Evolutionary conservation across 2,888 invertebrate species (phyloP), one percentile per base, ranked within the genome.

Genomic region (Standfussiana lucernea): DNA sequence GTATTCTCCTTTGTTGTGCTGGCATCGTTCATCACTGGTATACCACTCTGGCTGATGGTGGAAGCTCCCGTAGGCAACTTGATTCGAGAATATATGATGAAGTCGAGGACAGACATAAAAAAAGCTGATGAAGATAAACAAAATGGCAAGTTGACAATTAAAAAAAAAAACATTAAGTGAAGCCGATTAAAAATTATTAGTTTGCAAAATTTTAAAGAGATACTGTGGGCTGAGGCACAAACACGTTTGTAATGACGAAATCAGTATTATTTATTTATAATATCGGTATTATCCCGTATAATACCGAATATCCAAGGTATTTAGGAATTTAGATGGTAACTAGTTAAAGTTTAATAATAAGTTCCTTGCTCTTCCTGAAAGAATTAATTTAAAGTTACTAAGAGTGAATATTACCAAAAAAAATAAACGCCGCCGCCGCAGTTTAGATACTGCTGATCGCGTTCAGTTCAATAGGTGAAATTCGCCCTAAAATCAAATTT

Each of bases 51-150:
- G 21, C 24, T 76, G 45, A n/a, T 76, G 35, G 77, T 76, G 61
- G 75, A 76, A 53, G 75, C 77, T 45, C 77, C 75, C 2, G 24
- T 21, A 5, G 77, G 77, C 35, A 76, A 76, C 28, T 11, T 76
- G 37, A 56, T 77, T 8, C 53, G 53, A 28, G 50, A 64, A 24
- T 77, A 42, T 32, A 15, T 76, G 5, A 45, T 24, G 13, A 53
- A 53, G n/a, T 18, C 37, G n/a, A 75, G n/a, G 47, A 61, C 5
- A 24, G 3, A 13, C 3, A 40, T 11, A 0, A 15, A 64, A 13
- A 64, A 76, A n/a, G 6, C 6, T 45, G 50, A 64, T 18, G 45
- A 45, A 6, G 35, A 1, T 24, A 75, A 53, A 75, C 15, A 42
- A 50, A 50, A 32, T 2, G 3, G 5, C 28, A 61, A 13, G 47